A percentile compares a stretch with the other conserved stretches of the same genome.
Conservation (phyloP, 2,888 invertebrate species). For the Nephrotoma appendiculata region DNA sequence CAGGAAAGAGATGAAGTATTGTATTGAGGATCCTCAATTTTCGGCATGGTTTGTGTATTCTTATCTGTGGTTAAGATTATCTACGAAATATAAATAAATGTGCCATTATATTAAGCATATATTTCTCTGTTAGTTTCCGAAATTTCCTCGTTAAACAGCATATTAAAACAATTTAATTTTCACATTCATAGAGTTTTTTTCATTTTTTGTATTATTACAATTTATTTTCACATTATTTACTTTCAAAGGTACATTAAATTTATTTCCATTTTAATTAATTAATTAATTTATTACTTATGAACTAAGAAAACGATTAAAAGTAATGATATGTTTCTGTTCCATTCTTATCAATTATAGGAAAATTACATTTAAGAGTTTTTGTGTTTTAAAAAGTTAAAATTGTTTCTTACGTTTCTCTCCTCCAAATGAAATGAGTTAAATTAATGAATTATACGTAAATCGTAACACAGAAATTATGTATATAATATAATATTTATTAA, state of each 20-base stretch:
- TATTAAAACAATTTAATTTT: not conserved
- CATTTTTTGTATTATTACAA: not conserved
- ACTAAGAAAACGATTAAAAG: not conserved
- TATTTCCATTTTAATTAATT: not conserved
- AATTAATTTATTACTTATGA: not conserved
- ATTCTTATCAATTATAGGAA: not conserved
- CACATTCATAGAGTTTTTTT: not conserved
- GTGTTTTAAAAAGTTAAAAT: not conserved
- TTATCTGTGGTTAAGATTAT: not conserved
- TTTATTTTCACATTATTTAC: not conserved
- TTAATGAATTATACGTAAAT: not conserved
- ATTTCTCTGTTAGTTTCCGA: no score
- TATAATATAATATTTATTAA: not conserved
- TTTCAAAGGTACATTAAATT: not conserved
- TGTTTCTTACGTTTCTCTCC: not conserved
- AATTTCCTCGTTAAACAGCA: no score
- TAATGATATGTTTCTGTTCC: not conserved
- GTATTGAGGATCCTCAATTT: not conserved
- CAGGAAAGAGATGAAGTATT: no score
- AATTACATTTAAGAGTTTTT: not conserved
- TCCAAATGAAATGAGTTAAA: not conserved
- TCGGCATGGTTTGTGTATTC: not conserved
- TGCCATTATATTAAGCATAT: no score
- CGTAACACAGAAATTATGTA: not conserved
- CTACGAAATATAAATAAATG: no score